Base-by-base conservation (phyloP, 2,888 invertebrate genomes). In the Phyto melanocephala region DNA sequence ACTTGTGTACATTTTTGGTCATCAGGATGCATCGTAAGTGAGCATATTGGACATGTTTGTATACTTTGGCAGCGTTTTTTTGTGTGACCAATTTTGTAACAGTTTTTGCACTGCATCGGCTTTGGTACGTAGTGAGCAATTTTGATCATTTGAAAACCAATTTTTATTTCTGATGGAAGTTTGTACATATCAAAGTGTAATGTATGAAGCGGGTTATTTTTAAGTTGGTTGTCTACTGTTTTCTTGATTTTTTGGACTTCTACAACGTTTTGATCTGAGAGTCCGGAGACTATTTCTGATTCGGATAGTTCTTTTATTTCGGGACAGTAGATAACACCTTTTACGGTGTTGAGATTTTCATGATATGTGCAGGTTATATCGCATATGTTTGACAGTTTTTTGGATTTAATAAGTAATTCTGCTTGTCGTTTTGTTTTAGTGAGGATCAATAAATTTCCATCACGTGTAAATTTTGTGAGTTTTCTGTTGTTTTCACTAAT, bases 81-180 rank as follows among this genome's bases (percentile, higher is more conserved):
- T 4, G 78, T 79, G 22, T 72, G 78, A 0, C 78, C 78, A 35
- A 63, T 54, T 47, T 15, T 54, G 17, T 56, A 15, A 22, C 74
- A 80, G 11, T 58, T 67, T 74, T 80, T 74, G 45, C 60, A 80
- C 47, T 74, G 79, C 72, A 79, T 72, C 13, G 74, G 72, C 20
- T 72, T 65, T 24, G 72, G 79, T 2, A 79, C 13, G 13, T 79
- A 70, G 13, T 50, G 50, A 10, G 62, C 72, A 11, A 79, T 72
- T 37, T 72, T 72, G n/a, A 65, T 47, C 7, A 63, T 20, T 5
- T 67, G 50, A 33, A 72, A 80, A 3, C 74, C 67, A 17, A 74
- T 68, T 60, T 75, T 68, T 13, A 80, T 80, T 60, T 80, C 74
- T 2, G 24, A 1, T 13, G 74, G 79, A 7, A 72, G 60, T 40